These are phyloP conservation scores for Leptinotarsa juncta DNA, from an alignment of 2,888 invertebrate genomes.

Conservation along the genomic window DNA sequence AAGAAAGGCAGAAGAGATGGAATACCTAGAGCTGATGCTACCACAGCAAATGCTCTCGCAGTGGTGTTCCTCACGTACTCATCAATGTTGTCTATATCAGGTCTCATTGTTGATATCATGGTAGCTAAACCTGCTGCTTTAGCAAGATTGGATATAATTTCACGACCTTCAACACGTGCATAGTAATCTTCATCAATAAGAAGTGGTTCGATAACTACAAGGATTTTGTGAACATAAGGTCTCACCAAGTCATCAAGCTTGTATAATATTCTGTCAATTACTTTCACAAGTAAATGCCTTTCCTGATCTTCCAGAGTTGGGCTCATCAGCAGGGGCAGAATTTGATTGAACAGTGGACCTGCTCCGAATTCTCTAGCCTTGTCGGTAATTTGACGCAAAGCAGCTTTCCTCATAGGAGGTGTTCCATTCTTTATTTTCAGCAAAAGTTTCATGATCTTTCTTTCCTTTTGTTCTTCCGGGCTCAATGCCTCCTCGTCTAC, in stretches of 20 bases:
- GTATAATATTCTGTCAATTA: constrained; percentile 97
- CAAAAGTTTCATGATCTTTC: constrained; percentile 98
- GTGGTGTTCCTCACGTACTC: constrained; percentile 99
- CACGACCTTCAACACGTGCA: constrained; percentile 96
- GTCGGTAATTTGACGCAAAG: constrained; percentile 96
- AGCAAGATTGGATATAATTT: constrained; percentile 98
- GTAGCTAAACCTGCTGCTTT: constrained; percentile 99
- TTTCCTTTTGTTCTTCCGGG: constrained; percentile 97
- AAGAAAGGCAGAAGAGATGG: constrained; percentile 97
- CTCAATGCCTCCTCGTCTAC: constrained; percentile 96
- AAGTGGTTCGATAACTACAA: constrained; percentile 98
- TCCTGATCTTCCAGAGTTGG: constrained; percentile 99
- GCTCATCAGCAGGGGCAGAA: constrained; percentile 98
- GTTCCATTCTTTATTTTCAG: constrained; percentile 99
- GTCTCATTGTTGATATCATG: constrained; percentile 99
- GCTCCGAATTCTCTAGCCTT: constrained; percentile 99
- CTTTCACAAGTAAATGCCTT: constrained; percentile 97
- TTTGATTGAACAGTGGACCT: constrained; percentile 98
- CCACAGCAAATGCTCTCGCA: constrained; percentile 99
- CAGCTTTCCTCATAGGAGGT: constrained; percentile 99
- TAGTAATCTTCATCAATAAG: constrained; percentile 99
- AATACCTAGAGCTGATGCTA: constrained; percentile 98
- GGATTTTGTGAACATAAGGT: constrained; percentile 99
- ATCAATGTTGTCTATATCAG: constrained; percentile 99
- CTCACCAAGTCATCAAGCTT: constrained; percentile 98